Evolutionary conservation across 2,888 invertebrate genomes (phyloP), one percentile per base, ranked within the genome.

Genomic region (Molanna angustata): DNA sequence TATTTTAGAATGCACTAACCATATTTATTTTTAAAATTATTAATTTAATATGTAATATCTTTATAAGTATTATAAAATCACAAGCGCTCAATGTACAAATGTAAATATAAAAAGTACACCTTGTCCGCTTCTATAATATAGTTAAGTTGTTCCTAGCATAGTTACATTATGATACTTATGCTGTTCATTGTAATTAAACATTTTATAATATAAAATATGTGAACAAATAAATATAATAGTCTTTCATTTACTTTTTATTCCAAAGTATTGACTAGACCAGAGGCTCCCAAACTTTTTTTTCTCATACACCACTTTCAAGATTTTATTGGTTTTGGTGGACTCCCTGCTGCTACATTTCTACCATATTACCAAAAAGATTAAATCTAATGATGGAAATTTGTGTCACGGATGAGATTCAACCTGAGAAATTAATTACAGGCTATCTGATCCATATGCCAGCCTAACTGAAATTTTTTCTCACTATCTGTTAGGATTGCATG

Each of bases 101-200:
- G 77, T 77, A 77, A 74, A 77, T 77, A 77, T 72, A 71, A 56
- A 70, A 71, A 75, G 69, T 71, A 73, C 71, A 73, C 73, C 72
- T 70, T 74, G 74, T 74, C 74, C 73, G 76, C 76, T 76, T 76
- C 71, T 72, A 72, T 70, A 69, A 73, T 72, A 42, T 54, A 71
- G 69, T 66, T 76, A 76, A 77, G 74, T 76, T 76, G 77, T 77
- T 77, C 70, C 74, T 77, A 77, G 74, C 70, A 73, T 76, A 76
- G 75, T 75, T 76, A 76, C 72, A 74, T 74, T 74, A 76, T 74
- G 74, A 77, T 76, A 77, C 76, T 76, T 76, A 77, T 77, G 74
- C 74, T 76, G 76, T 76, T 76, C 76, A 76, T 73, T 76, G 76
- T 76, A 77, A 77, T 75, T 75, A 77, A 76, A 77, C 77, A 76